Percentiles rank a stretch among this genome's conserved stretches.
phyloP scores from a whole-genome alignment of 92 coral and sea anemone genomes.

The Porites rus region DNA sequence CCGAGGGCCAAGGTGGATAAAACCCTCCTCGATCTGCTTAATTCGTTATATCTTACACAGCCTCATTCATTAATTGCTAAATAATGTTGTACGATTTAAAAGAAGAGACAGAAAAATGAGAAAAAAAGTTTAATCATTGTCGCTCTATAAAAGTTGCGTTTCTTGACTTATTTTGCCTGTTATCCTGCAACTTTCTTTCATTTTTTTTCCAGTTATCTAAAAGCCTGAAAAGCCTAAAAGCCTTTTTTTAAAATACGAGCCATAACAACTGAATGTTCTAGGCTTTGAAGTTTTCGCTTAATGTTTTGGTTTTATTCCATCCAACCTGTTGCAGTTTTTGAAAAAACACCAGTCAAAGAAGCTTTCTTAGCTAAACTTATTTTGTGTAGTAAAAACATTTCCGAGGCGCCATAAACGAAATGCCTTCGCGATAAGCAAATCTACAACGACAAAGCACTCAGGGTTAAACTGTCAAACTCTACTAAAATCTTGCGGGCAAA shows the following conservation, averaged over 20 bases:
- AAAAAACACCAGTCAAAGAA: slow-evolving; percentile 4
- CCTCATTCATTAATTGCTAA: no score
- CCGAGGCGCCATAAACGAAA: slow-evolving; percentile 1
- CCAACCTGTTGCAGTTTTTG: slow-evolving; percentile 34
- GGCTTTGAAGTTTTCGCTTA: not conserved
- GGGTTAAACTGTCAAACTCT: slow-evolving; percentile 2
- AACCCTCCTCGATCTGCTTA: no score
- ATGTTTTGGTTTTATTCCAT: slow-evolving; percentile 20
- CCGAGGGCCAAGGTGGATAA: no score
- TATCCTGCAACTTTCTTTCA: not conserved
- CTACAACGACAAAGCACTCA: not conserved
- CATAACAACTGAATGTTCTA: not conserved
- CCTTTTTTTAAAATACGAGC: not conserved
- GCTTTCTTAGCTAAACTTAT: not conserved
- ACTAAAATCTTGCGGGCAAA: slow-evolving; percentile 36
- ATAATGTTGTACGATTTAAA: no score
- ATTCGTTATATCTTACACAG: no score
- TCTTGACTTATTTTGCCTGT: not conserved
- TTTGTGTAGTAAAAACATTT: slow-evolving; percentile 12
- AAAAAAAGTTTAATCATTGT: no score
- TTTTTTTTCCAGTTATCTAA: no score
- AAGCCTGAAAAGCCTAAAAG: no score
- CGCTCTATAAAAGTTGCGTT: no score
- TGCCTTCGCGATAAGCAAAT: slow-evolving; percentile 55
- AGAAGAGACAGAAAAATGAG: no score